Evolutionary conservation across 2,797 vertebrate genomes (phyloP).

Genomic region (Chrysocyon brachyurus): DNA sequence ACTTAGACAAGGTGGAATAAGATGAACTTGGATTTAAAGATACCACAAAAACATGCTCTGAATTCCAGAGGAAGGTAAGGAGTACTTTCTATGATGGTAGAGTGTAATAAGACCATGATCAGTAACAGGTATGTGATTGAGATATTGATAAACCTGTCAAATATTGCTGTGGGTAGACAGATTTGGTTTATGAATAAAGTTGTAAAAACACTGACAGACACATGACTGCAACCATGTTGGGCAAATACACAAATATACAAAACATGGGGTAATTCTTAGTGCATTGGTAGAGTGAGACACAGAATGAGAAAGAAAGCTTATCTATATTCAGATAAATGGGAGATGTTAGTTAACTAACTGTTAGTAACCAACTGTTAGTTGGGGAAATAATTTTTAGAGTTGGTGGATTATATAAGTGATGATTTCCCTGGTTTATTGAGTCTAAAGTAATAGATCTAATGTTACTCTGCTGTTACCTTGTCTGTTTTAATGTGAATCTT

Average conservation of each 20-base stretch:
- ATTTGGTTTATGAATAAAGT: conserved; percentile 36
- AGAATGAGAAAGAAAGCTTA: conserved; percentile 27
- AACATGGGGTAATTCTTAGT: neutral
- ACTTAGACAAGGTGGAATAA: conserved; percentile 37
- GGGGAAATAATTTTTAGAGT: neutral
- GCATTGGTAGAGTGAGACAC: conserved; percentile 3
- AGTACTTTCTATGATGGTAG: neutral
- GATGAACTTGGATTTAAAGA: conserved; percentile 42
- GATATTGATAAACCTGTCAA: neutral
- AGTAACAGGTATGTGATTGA: neutral
- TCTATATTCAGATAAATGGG: neutral
- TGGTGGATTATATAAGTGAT: neutral
- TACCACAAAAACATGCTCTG: neutral
- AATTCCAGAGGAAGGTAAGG: conserved; percentile 21
- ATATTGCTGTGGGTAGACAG: neutral
- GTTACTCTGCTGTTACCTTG: neutral
- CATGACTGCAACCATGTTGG: neutral
- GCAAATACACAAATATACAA: conserved; percentile 20
- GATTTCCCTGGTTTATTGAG: conserved; percentile 18
- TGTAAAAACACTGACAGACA: neutral
- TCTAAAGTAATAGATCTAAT: neutral
- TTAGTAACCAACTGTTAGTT: neutral
- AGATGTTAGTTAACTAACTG: too few relatives aligned
- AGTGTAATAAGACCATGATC: neutral
- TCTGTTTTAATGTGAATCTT: conserved; percentile 59